Evolutionary conservation across 2,888 invertebrate genomes (phyloP).

Genomic region (Flexamia atlantica): DNA sequence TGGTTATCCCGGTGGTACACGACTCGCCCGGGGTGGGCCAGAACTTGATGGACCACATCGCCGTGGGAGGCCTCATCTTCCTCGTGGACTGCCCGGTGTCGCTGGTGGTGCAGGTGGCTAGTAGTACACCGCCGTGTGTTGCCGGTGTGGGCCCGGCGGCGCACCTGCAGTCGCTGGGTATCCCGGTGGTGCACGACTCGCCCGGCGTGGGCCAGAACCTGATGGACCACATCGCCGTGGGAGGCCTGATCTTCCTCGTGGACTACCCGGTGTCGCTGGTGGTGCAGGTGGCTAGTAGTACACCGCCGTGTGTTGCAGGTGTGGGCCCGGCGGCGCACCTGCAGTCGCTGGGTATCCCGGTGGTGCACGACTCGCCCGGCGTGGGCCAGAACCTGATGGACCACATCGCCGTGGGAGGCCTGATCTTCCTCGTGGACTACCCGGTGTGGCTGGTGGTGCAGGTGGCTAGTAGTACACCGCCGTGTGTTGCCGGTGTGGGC

Average conservation of each 20-base stretch:
- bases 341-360: conserved; percentile 83
- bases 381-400: conserved; percentile 93
- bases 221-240: no score
- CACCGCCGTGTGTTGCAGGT: no score
- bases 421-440: conserved; percentile 88
- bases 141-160: no score
- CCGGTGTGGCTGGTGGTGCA: conserved; percentile 89
- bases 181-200: conserved; percentile 85
- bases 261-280: conserved; percentile 90
- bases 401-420: no score
- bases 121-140: no score
- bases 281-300: conserved; percentile 87
- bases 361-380: conserved; percentile 87
- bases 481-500: no score
- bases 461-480: no score
- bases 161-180: conserved; percentile 84
- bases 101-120: conserved; percentile 87
- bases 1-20: conserved; percentile 85
- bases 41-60: conserved; percentile 94
- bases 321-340: no score
- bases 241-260: conserved; percentile 88
- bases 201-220: conserved; percentile 93
- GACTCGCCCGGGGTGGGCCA: conserved; percentile 91
- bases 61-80: conserved; percentile 90
- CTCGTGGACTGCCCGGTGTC: conserved; percentile 89